phyloP scores from a whole-genome alignment of 2,888 invertebrate species.

The Phlogophora meticulosa region DNA sequence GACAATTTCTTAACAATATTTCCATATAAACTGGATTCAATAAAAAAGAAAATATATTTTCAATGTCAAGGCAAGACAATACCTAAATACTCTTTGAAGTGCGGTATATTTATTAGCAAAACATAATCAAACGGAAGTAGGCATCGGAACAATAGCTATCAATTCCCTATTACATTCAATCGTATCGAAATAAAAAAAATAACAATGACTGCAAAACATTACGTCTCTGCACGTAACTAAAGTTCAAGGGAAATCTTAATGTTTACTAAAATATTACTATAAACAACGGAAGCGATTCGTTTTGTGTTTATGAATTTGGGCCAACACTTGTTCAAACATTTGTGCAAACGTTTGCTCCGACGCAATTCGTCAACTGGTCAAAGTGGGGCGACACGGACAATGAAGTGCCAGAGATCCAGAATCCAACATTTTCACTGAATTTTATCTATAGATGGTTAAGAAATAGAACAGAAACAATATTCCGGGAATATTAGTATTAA shows the following conservation, averaged over 20 bases:
- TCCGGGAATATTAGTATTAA: slow-evolving; percentile 75
- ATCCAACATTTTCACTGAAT: slow-evolving; percentile 67
- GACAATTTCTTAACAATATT: too few species aligned
- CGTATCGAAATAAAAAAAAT: slow-evolving; percentile 38
- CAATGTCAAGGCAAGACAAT: slow-evolving; percentile 33
- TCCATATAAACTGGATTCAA: too few species aligned
- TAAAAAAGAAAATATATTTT: neutral
- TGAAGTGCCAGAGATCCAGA: slow-evolving; percentile 61
- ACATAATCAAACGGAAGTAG: slow-evolving; percentile 34
- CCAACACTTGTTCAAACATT: slow-evolving; percentile 49
- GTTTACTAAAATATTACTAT: slow-evolving; percentile 40
- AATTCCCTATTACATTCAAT: slow-evolving; percentile 35
- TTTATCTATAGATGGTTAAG: slow-evolving; percentile 69
- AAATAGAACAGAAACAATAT: slow-evolving; percentile 71
- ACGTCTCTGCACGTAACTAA: slow-evolving; percentile 56
- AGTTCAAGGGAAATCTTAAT: slow-evolving; percentile 65
- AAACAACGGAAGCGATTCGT: slow-evolving; percentile 42
- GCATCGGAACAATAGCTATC: slow-evolving; percentile 40
- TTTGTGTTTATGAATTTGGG: slow-evolving; percentile 27
- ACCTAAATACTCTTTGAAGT: slow-evolving; percentile 6
- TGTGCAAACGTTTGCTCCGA: slow-evolving; percentile 30
- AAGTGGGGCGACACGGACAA: slow-evolving; percentile 60
- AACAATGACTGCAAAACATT: slow-evolving; percentile 41
- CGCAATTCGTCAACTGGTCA: slow-evolving; percentile 48
- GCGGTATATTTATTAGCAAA: slow-evolving; percentile 7